phyloP scores from a whole-genome alignment of 2,888 invertebrate genomes.

The Anagyrus pseudococci region DNA sequence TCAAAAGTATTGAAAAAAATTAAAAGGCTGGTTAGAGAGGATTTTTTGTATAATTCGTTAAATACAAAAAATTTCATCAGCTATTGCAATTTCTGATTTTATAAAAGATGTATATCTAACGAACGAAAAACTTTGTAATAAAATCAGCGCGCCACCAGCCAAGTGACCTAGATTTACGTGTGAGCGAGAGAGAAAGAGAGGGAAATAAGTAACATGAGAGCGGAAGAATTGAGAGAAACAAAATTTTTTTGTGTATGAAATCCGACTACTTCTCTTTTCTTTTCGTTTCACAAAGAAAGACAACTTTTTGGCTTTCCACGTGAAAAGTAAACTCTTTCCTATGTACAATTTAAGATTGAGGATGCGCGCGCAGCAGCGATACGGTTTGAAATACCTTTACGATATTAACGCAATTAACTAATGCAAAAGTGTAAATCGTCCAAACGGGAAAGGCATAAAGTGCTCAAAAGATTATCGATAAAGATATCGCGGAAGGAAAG shows the following conservation, averaged over 20 bases:
- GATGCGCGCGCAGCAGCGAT: constrained; percentile 18
- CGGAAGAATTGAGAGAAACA: constrained; percentile 31
- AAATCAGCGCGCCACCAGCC: constrained; percentile 50
- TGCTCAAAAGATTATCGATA: constrained; percentile 1
- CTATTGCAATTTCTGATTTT: constrained; percentile 31
- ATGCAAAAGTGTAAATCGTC: constrained; percentile 21
- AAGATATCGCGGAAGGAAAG: constrained; percentile 3
- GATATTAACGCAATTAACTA: constrained; percentile 33
- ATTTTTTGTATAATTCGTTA: too few species aligned
- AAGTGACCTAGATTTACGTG: constrained; percentile 56
- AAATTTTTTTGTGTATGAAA: constrained; percentile 34
- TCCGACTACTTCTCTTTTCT: constrained; percentile 28
- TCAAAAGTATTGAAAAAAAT: too few species aligned
- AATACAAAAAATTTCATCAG: background rate
- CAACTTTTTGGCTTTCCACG: constrained; percentile 22
- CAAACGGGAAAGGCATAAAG: constrained; percentile 25
- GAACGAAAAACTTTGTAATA: constrained; percentile 16
- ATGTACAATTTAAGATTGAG: constrained; percentile 23
- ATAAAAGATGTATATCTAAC: constrained; percentile 25
- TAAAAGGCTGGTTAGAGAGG: too few species aligned
- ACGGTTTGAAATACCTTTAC: constrained; percentile 36
- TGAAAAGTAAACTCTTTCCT: constrained; percentile 25
- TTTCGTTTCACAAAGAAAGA: constrained; percentile 19
- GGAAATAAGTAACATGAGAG: constrained; percentile 24
- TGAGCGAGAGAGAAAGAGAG: constrained; percentile 35